A percentile compares a stretch with the other conserved stretches of the same genome.
Evolutionary conservation across 2,797 vertebrate genomes (phyloP).

Genomic region (Eurystomus glaucurus): DNA sequence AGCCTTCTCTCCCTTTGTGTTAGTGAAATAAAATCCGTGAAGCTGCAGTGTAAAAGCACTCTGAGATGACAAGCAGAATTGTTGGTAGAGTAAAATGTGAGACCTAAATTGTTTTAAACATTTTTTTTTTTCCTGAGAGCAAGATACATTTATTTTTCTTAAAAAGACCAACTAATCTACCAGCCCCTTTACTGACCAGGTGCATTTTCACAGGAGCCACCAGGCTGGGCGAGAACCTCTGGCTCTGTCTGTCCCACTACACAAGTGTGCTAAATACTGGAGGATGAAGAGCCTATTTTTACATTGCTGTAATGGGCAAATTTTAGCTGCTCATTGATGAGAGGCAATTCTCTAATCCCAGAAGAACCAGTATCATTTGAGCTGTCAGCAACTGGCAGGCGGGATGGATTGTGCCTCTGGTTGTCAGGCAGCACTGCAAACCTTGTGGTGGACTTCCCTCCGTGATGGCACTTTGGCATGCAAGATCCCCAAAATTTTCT

Average conservation of each 20-base stretch:
- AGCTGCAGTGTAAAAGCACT: neutral
- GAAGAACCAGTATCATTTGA: slow-evolving; percentile 25
- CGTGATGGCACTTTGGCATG: neutral
- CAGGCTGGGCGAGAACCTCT: neutral
- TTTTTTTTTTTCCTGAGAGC: neutral
- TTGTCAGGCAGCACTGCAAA: neutral
- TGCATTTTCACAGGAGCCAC: neutral
- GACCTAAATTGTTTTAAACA: neutral
- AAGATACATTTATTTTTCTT: neutral
- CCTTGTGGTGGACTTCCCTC: neutral
- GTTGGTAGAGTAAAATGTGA: neutral
- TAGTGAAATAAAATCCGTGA: neutral
- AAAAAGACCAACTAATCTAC: neutral
- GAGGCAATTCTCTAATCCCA: slow-evolving; percentile 43
- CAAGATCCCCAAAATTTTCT: neutral
- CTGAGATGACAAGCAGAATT: neutral
- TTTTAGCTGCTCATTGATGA: slow-evolving; percentile 42
- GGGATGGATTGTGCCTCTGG: slow-evolving; percentile 30
- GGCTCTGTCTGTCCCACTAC: neutral
- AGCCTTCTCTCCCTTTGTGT: neutral
- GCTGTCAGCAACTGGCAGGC: slow-evolving; percentile 13
- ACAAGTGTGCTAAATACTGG: neutral
- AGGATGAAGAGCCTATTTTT: neutral
- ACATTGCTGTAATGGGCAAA: neutral
- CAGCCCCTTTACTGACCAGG: accelerated